These are phyloP conservation scores for Drosophila littoralis DNA, from an alignment of 1,140 invertebrate species.

Conservation along the genomic window DNA sequence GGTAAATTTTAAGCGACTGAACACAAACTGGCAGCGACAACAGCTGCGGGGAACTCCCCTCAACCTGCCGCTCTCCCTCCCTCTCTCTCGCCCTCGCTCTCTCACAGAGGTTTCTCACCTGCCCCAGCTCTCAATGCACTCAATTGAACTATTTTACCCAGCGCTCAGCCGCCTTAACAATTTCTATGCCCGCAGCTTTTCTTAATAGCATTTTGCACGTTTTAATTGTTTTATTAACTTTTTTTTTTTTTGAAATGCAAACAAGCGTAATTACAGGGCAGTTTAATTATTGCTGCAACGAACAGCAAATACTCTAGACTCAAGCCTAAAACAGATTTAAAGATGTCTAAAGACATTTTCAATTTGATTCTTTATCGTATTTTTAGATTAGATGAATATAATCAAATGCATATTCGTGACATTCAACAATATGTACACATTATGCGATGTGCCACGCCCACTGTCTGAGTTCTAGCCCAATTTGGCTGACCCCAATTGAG, in stretches of 20 bases:
- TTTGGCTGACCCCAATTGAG: slow-evolving; percentile 40
- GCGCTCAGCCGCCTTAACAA: slow-evolving; percentile 22
- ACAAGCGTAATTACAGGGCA: slow-evolving; percentile 38
- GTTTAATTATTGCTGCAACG: slow-evolving; percentile 5
- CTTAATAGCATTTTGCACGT: slow-evolving; percentile 45
- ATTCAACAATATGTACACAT: slow-evolving; percentile 37
- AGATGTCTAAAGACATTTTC: no score
- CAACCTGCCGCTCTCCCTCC: slow-evolving; percentile 1
- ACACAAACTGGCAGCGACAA: slow-evolving; percentile 41
- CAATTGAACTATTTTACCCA: slow-evolving; percentile 36
- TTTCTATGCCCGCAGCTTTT: slow-evolving; percentile 31
- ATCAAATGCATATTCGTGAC: slow-evolving; percentile 30
- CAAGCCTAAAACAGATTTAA: no score
- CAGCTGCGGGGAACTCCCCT: slow-evolving; percentile 38
- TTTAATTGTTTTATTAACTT: slow-evolving; percentile 40
- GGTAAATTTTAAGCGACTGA: slow-evolving; percentile 48
- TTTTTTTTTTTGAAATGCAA: slow-evolving; percentile 43
- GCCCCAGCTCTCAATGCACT: background rate
- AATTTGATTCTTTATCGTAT: no score
- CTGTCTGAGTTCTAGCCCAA: slow-evolving; percentile 36
- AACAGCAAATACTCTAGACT: slow-evolving; percentile 14
- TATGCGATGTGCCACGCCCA: slow-evolving; percentile 62
- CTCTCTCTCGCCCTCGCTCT: background rate
- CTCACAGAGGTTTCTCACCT: background rate
- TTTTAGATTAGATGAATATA: no score